Evolutionary conservation across 2,888 invertebrate species (phyloP).

Genomic region (Hoplodrina ambigua): DNA sequence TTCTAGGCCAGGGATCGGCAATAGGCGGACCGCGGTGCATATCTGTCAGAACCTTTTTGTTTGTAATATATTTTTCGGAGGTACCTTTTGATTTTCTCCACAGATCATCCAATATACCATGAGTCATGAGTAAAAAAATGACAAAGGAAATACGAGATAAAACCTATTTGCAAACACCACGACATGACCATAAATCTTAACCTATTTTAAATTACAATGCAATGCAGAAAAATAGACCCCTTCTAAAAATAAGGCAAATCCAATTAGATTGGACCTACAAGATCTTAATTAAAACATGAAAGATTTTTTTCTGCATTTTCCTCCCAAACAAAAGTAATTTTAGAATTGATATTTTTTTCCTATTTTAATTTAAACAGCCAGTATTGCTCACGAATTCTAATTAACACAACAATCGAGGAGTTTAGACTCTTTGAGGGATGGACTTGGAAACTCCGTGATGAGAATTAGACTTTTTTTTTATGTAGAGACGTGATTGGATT

Average conservation of each 20-base stretch:
- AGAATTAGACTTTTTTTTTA: constrained; percentile 61
- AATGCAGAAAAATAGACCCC: background rate
- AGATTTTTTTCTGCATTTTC: constrained; percentile 40
- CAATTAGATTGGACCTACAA: background rate
- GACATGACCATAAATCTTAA: background rate
- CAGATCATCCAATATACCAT: background rate
- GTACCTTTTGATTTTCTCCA: background rate
- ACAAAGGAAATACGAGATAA: background rate
- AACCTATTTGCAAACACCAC: background rate
- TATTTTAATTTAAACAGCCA: constrained; percentile 56
- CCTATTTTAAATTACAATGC: background rate
- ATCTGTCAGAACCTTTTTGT: no score
- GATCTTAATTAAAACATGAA: constrained; percentile 47
- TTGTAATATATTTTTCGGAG: background rate
- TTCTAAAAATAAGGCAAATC: background rate
- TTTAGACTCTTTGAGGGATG: constrained; percentile 61
- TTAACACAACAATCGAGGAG: constrained; percentile 65
- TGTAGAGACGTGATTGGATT: constrained; percentile 58
- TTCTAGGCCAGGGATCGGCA: no score
- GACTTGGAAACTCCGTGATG: constrained; percentile 62
- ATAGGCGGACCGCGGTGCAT: no score
- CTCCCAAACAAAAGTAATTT: constrained; percentile 51
- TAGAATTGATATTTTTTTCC: constrained; percentile 43
- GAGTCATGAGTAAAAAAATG: background rate
- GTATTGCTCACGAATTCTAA: constrained; percentile 63